A percentile compares a stretch with the other conserved stretches of the same genome.
phyloP scores from a whole-genome alignment of 1,140 invertebrate species.

The Macrobrachium rosenbergii region DNA sequence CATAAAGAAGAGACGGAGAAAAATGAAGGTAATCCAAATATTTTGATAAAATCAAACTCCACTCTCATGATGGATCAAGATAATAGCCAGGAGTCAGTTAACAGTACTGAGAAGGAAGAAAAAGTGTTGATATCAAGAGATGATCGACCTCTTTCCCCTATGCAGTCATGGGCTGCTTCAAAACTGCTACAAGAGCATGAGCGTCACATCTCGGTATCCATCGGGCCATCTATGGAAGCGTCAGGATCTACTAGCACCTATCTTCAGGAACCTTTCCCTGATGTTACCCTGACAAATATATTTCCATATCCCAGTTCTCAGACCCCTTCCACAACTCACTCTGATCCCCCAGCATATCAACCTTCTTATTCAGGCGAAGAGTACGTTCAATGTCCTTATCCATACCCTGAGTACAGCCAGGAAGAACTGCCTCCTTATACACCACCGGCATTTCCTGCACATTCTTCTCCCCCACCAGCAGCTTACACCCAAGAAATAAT shows the following conservation, averaged over 20 bases:
- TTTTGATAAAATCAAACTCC: conserved; percentile 31
- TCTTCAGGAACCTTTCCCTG: conserved; percentile 44
- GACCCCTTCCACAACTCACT: too few species aligned
- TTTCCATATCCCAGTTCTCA: too few species aligned
- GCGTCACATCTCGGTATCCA: conserved; percentile 68
- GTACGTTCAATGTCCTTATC: conserved; percentile 39
- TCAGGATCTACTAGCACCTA: neutral
- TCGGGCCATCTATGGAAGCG: neutral
- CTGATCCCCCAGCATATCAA: too few species aligned
- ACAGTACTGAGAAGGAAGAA: conserved; percentile 31
- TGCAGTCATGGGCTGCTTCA: conserved; percentile 75
- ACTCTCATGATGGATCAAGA: conserved; percentile 12
- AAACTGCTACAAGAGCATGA: conserved; percentile 76
- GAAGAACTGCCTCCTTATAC: conserved; percentile 50
- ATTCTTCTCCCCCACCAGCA: conserved; percentile 28
- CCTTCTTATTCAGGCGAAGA: too few species aligned
- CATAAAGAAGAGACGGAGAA: conserved; percentile 48
- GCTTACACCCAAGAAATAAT: conserved; percentile 42
- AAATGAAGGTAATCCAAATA: neutral
- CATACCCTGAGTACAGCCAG: conserved; percentile 39
- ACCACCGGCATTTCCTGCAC: conserved; percentile 11
- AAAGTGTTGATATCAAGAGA: neutral
- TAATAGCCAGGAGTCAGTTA: conserved; percentile 7
- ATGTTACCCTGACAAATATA: conserved; percentile 43
- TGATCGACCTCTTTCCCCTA: conserved; percentile 72